Percentiles rank a stretch among this genome's conserved stretches.
These are phyloP conservation scores for Fulmarus glacialis DNA, from an alignment of 2,113 vertebrate genomes.

Conservation along the genomic window DNA sequence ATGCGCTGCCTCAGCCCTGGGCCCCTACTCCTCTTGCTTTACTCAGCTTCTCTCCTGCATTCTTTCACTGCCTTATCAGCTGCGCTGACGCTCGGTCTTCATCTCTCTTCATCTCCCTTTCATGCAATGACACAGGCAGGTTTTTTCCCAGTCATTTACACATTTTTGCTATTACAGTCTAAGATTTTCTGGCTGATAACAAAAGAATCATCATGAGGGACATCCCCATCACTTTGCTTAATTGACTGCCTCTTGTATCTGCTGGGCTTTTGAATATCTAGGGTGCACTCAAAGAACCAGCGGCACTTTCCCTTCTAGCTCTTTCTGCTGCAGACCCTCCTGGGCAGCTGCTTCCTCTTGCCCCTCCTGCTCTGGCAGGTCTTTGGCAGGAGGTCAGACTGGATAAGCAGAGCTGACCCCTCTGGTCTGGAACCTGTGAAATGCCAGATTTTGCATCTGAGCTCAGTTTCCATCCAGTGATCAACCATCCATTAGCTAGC, in stretches of 20 bases:
- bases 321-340: not conserved
- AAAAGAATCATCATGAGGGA: not conserved
- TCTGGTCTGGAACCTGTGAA: not conserved
- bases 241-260: not conserved
- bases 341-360: not conserved
- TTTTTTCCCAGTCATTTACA: not conserved
- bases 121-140: not conserved
- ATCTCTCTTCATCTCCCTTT: not conserved
- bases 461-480: not conserved
- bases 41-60: not conserved
- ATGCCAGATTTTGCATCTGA: not conserved
- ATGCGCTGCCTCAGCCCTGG: not conserved
- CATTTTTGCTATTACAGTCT: not conserved
- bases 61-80: not conserved
- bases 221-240: not conserved
- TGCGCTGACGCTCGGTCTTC: accelerated
- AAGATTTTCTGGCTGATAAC: not conserved
- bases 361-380: not conserved
- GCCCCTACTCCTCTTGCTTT: not conserved
- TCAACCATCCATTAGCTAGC: not conserved
- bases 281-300: not conserved
- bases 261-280: not conserved
- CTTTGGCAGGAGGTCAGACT: not conserved
- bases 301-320: not conserved
- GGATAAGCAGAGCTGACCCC: not conserved